Evolutionary conservation across 2,113 vertebrate genomes (phyloP).

Genomic region (Cephalophus harveyi): DNA sequence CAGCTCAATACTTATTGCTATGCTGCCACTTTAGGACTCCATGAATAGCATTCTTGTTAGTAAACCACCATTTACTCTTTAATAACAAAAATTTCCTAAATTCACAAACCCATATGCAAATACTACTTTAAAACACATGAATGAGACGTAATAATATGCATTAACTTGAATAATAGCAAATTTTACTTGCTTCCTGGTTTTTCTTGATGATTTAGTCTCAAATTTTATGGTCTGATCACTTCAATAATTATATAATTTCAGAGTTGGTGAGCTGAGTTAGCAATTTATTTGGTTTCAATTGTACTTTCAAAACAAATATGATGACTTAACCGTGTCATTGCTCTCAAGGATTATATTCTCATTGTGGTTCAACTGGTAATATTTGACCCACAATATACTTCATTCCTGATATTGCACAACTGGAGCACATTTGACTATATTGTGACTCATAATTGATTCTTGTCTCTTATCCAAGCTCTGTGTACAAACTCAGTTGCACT

Average conservation of each 20-base stretch:
- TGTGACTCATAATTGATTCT: background rate
- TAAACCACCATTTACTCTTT: background rate
- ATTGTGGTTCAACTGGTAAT: background rate
- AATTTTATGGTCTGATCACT: background rate
- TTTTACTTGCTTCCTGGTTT: constrained; percentile 9
- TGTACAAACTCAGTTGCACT: background rate
- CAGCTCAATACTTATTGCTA: background rate
- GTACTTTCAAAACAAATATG: background rate
- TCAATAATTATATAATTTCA: background rate
- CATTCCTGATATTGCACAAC: background rate
- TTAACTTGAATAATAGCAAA: background rate
- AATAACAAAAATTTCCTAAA: background rate
- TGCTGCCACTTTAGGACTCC: background rate
- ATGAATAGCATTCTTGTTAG: background rate
- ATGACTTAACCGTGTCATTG: background rate
- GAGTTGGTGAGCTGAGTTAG: background rate
- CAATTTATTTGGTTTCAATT: background rate
- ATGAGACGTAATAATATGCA: background rate
- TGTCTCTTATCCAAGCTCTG: background rate
- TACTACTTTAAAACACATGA: background rate
- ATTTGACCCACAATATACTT: background rate
- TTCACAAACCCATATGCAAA: background rate
- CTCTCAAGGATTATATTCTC: background rate
- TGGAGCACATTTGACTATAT: background rate
- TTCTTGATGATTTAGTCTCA: background rate